Evolutionary conservation across 2,888 invertebrate species (phyloP).

Genomic region (Augiades crinisus): DNA sequence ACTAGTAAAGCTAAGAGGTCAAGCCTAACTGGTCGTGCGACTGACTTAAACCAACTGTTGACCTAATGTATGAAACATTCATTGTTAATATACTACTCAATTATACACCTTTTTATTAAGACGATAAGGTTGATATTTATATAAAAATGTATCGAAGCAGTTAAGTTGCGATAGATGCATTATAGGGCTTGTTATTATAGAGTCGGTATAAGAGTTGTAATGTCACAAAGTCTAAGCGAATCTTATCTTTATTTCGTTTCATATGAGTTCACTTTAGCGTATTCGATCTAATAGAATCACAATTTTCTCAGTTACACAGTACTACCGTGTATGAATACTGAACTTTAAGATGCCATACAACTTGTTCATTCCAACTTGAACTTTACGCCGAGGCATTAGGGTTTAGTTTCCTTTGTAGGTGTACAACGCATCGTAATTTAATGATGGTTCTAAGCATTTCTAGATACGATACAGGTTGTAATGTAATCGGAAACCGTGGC

Average conservation of each 20-base stretch:
- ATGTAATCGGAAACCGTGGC: constrained; percentile 22
- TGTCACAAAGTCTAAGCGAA: background rate
- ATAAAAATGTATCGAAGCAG: background rate
- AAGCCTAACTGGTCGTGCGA: constrained; percentile 17
- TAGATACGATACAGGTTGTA: constrained; percentile 11
- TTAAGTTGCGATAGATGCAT: constrained; percentile 13
- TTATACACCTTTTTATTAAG: background rate
- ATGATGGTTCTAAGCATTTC: constrained; percentile 16
- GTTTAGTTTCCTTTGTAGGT: too few species aligned
- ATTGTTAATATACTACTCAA: background rate
- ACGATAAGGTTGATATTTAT: background rate
- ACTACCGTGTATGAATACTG: too few species aligned
- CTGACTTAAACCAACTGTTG: constrained; percentile 22
- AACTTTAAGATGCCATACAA: too few species aligned
- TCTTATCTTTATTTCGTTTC: background rate
- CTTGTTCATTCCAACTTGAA: too few species aligned
- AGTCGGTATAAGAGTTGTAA: background rate
- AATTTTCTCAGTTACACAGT: too few species aligned
- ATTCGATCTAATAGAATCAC: too few species aligned
- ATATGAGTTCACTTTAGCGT: background rate
- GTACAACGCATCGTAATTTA: too few species aligned
- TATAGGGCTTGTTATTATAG: constrained; percentile 12
- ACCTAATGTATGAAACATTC: constrained; percentile 25
- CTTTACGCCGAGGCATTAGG: too few species aligned
- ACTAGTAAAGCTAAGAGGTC: constrained; percentile 8